Evolutionary conservation across 2,797 vertebrate species (phyloP), one percentile per base, ranked within the genome.

Genomic region (Chromobotia macracanthus): DNA sequence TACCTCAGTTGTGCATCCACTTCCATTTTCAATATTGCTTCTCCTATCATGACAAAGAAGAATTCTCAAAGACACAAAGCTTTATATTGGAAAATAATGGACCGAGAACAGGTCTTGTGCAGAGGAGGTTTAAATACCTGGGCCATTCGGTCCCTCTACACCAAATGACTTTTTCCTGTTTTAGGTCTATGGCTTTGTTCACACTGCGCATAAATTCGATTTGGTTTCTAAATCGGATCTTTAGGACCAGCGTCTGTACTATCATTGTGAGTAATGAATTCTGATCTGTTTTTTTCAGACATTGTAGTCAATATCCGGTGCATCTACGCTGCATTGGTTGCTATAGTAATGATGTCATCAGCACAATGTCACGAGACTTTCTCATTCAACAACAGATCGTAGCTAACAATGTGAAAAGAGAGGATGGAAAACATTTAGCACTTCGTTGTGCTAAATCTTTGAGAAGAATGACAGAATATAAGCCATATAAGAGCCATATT

Each of bases 1-100:
- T 75, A 50, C 81, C 83, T 84, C 79, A 83, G 80, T 84, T 83
- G 69, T 51, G 85, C 56, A 66, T 25, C 74, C 76, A 88, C 83
- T 85, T 84, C 87, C 83, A 86, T 87, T 86, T 87, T 70, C 70
- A 82, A 81, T 84, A 80, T 79, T 72, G 77, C 48, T 63, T 66
- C 82, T 56, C 60, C 50, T 38, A 46, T 48, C 60, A 77, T 84
- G 63, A 23, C 68, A 16, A 65, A 79, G 73, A 61, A 79, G 64
- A 69, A 41, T 68, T 13, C 31, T 72, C 69, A 56, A 44, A 81
- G 66, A 64, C 38, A 83, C 67, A 71, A 21, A 77, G 56, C 48
- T 38, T 73, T 46, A 80, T 84, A 80, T 80, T 68, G 78, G 75
- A 78, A 82, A 82, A 83, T 81, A 81, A 82, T 73, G 75, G 78